Evolutionary conservation across 2,113 vertebrate genomes (phyloP).

Genomic region (Xiphias gladius): DNA sequence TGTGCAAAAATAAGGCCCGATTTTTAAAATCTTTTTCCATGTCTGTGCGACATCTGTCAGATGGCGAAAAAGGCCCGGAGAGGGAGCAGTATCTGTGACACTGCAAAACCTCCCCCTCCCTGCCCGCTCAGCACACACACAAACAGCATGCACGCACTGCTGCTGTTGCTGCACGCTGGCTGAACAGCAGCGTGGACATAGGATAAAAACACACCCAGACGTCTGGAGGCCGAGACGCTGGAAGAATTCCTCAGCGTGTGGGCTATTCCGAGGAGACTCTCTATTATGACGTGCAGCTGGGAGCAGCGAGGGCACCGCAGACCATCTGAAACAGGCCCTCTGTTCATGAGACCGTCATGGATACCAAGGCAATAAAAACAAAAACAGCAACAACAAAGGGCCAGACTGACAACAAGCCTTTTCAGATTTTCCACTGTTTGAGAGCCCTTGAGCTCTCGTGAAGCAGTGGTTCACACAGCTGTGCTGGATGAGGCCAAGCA

Average conservation of each 20-base stretch:
- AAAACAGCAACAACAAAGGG: constrained; percentile 77
- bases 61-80: constrained; percentile 38
- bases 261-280: constrained; percentile 71
- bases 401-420: constrained; percentile 76
- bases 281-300: constrained; percentile 59
- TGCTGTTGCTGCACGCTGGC: constrained; percentile 46
- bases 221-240: constrained; percentile 69
- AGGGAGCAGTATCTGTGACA: constrained; percentile 41
- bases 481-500: constrained; percentile 36
- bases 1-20: constrained; percentile 1
- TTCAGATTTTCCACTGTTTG: constrained; percentile 69
- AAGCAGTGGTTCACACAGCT: constrained; percentile 79
- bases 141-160: constrained; percentile 50
- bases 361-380: constrained; percentile 81
- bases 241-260: constrained; percentile 77
- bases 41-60: constrained; percentile 57
- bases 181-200: constrained; percentile 32
- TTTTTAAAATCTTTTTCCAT: constrained; percentile 18
- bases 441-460: constrained; percentile 56
- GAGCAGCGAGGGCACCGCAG: constrained; percentile 58
- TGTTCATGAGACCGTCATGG: constrained; percentile 79
- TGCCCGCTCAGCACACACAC: constrained; percentile 19
- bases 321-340: constrained; percentile 74
- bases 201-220: constrained; percentile 67
- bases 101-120: not conserved